phyloP scores from a whole-genome alignment of 1,140 invertebrate genomes.

The Cotesia chilonis region DNA sequence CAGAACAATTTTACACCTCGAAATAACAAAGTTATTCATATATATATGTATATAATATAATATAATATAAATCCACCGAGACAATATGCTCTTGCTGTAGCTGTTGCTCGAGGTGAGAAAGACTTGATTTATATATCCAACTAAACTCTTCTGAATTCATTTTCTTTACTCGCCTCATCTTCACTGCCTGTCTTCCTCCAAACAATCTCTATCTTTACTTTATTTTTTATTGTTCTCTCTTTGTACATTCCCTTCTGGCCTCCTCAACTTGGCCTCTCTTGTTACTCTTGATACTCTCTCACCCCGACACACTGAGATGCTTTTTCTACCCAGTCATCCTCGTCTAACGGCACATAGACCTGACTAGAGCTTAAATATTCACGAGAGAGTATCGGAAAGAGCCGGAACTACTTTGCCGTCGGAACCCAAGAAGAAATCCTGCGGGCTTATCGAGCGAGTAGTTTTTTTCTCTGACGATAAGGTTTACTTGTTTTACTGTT shows the following conservation, averaged over 20 bases:
- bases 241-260: constrained; percentile 12
- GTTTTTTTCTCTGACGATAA: constrained; percentile 35
- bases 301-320: neutral
- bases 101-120: constrained; percentile 20
- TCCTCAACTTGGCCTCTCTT: neutral
- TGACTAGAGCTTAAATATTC: constrained; percentile 34
- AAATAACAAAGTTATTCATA: constrained; percentile 42
- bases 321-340: no score
- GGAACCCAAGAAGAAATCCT: constrained; percentile 35
- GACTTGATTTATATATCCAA: constrained; percentile 34
- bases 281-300: constrained; percentile 4
- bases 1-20: constrained; percentile 38
- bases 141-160: neutral
- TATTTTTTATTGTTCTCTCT: constrained; percentile 13
- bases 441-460: constrained; percentile 37
- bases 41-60: no score
- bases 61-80: constrained; percentile 7
- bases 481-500: constrained; percentile 37
- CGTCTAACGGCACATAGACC: no score
- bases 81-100: neutral
- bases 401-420: constrained; percentile 40
- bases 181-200: neutral
- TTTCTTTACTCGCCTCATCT: constrained; percentile 4
- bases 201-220: neutral
- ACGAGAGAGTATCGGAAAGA: constrained; percentile 37